A percentile compares a stretch with the other conserved stretches of the same genome.
These are phyloP conservation scores for Varanus salvator DNA, from an alignment of 2,113 vertebrate species.

Conservation along the genomic window DNA sequence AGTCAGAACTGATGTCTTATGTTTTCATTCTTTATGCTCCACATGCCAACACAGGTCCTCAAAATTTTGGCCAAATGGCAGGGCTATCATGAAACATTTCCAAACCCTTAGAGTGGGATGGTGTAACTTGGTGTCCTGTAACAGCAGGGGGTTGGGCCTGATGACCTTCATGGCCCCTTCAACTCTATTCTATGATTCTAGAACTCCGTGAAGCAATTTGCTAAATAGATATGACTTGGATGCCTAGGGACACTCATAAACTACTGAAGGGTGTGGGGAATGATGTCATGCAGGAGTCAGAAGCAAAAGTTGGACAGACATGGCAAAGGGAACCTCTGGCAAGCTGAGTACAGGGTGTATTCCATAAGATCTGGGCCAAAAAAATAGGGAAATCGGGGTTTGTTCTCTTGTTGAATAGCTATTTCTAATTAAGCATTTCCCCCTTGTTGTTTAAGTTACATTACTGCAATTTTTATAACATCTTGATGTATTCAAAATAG, in stretches of 20 bases:
- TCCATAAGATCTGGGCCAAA: not conserved
- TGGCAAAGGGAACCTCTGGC: not conserved
- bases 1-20: slow-evolving; percentile 2
- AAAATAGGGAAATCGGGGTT: not conserved
- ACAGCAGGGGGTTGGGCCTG: too few relatives aligned
- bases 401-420: not conserved
- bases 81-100: not conserved
- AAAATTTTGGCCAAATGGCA: not conserved
- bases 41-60: not conserved
- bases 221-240: not conserved
- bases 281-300: not conserved
- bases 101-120: not conserved
- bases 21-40: not conserved
- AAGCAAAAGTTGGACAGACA: not conserved
- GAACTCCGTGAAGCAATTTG: not conserved
- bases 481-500: not conserved
- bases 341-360: not conserved
- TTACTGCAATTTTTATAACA: not conserved
- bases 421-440: not conserved
- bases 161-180: too few relatives aligned
- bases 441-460: too few relatives aligned
- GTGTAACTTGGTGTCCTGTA: too few relatives aligned
- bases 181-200: too few relatives aligned
- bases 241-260: not conserved
- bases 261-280: too few relatives aligned